Base-by-base conservation (phyloP, 2,113 vertebrate genomes). In the Aldabrachelys gigantea region DNA sequence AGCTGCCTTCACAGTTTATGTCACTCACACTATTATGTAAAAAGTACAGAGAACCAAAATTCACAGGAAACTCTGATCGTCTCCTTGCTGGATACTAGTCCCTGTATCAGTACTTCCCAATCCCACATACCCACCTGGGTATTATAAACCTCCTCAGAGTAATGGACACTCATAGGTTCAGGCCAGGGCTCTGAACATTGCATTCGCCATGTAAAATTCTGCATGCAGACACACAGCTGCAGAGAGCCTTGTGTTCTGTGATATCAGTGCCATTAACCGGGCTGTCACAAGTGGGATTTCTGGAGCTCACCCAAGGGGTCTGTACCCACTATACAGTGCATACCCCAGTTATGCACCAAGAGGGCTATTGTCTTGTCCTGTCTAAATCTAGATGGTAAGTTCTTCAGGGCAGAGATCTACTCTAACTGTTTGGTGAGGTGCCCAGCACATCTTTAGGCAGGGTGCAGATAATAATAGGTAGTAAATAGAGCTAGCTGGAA, bases 1-100 rank as follows among this genome's bases (percentile, higher is more conserved):
- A 6, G 52, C 0, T 0, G 72, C 2, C 2, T 35, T 47, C 82
- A 4, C 52, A 29, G 72, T 54, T 13, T 6, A 0, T 41, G 47
- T 4, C 25, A 8, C 85, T 10, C 2, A 0, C 17, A 1, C 50
- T 0, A 0, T 8, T 2, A 62, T 47, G 14, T 5, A 3, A 14
- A 19, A 72, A 75, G 69, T 72, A 80, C 41, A 53, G 84, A 81
- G 4, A 1, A n/a, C 31, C 0, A 1, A 44, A 5, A 1, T 31
- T 38, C 76, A 49, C 41, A 80, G 78, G 44, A 49, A 35, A 80
- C 25, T 10, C 44, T 29, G 44, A 12, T 80, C 2, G 65, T 50
- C 78, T 49, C 25, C 78, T 80, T 31, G 27, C n/a, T 72, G 65
- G 35, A n/a, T 38, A n/a, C 17, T 10, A 11, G n/a, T 38, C n/a